Conservation (phyloP, 2,113 vertebrate species). For the Haemorhous mexicanus region DNA sequence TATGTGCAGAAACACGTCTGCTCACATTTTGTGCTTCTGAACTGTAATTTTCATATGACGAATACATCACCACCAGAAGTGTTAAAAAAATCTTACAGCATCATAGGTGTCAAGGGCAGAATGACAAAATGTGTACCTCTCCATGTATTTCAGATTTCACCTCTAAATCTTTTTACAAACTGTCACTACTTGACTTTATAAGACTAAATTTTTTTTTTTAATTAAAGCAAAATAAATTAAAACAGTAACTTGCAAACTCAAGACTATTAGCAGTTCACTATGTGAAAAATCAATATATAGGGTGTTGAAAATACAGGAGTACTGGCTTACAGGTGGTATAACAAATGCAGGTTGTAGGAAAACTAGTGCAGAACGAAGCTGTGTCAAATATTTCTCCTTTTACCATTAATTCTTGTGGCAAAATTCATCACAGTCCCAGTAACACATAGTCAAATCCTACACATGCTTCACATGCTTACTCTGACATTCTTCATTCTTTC, state of each 20-base stretch:
- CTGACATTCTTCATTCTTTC: background rate
- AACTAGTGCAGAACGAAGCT: background rate
- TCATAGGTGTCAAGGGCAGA: background rate
- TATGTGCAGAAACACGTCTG: background rate
- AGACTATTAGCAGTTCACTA: background rate
- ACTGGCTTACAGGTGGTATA: background rate
- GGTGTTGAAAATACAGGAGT: background rate
- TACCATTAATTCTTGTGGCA: background rate
- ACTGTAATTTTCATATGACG: background rate
- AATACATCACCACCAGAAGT: background rate
- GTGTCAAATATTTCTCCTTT: background rate
- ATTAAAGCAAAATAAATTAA: background rate
- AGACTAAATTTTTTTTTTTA: background rate
- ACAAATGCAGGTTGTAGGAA: background rate
- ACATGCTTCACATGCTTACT: background rate
- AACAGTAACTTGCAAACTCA: background rate
- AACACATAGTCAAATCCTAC: background rate
- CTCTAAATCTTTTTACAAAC: background rate
- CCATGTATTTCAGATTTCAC: background rate
- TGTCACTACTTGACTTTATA: background rate
- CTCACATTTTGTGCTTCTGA: background rate
- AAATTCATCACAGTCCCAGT: background rate
- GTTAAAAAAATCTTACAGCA: background rate
- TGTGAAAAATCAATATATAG: background rate
- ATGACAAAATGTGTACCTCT: background rate